Evolutionary conservation across 2,888 invertebrate species (phyloP).

Genomic region (Agrilus mali): DNA sequence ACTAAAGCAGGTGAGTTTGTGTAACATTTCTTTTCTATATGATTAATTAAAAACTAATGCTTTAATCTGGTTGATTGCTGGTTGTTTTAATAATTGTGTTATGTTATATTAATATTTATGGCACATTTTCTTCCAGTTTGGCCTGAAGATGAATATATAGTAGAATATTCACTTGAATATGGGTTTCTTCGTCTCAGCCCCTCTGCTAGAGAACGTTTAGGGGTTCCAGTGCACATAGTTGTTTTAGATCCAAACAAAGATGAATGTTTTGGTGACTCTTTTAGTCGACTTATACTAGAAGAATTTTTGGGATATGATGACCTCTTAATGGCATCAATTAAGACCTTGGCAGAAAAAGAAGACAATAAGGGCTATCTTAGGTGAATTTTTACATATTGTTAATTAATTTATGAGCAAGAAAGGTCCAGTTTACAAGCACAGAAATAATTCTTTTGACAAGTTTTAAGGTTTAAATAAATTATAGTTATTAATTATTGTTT

Average conservation of each 20-base stretch:
- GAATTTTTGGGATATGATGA: constrained; percentile 96
- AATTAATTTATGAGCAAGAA: not conserved
- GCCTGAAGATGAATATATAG: constrained; percentile 86
- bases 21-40: not conserved
- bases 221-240: constrained; percentile 83
- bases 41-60: no score
- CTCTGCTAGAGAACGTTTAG: constrained; percentile 70
- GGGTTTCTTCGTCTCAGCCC: constrained; percentile 88
- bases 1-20: constrained; percentile 40
- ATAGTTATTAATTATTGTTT: constrained; percentile 13
- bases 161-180: constrained; percentile 95
- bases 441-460: no score
- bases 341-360: constrained; percentile 88
- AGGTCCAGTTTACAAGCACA: not conserved
- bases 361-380: constrained; percentile 90
- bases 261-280: constrained; percentile 85
- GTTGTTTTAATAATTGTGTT: not conserved
- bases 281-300: constrained; percentile 77
- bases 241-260: constrained; percentile 79
- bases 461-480: constrained; percentile 1
- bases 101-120: constrained; percentile 20
- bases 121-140: constrained; percentile 28
- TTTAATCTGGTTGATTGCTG: not conserved
- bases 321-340: constrained; percentile 90
- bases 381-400: constrained; percentile 30